Evolutionary conservation across 2,888 invertebrate species (phyloP), one percentile per base, ranked within the genome.

Genomic region (Chrysopilus asiliformis): DNA sequence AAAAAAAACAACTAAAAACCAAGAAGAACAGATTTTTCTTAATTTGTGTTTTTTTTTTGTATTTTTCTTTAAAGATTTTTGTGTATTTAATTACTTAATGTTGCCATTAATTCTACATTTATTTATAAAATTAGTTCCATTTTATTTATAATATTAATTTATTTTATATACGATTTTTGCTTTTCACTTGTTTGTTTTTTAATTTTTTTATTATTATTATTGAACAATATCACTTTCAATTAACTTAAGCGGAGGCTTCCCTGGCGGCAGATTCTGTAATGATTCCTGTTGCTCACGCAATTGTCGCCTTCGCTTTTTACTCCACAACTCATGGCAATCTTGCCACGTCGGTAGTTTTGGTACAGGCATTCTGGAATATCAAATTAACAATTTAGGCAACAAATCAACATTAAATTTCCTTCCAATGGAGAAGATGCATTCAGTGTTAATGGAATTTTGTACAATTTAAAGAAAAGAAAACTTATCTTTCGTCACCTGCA

Each of bases 281-380:
- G 44, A 34, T 34, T 44, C 58, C 36, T 58, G 57, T 55, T 81
- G 82, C 53, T 87, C 86, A 29, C 83, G 71, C 55, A 84, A 72
- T 58, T 84, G 84, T 19, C 79, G 70, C 49, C 90, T 77, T n/a
- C 91, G 76, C 58, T 86, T 87, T 65, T 98, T 98, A 52, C 91
- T 90, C 95, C 97, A 98, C 56, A 98, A 71, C 65, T 98, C 98
- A 67, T 98, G 97, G 60, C 98, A 98, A 66, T 98, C 97, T 65
- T 98, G 95, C 80, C 89, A 89, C 19, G 82, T 86, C 1, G 95
- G 95, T 46, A 97, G 66, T 59, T 79, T 77, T 1, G 86, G 84
- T 2, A 79, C 77, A 33, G 79, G 70, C 79, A 87, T 85, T 63
- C 86, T 86, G 58, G 25, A 59, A 49, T 47, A 42, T n/a, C n/a